Conservation (phyloP, 2,888 invertebrate species). For the Ceramica pisi region DNA sequence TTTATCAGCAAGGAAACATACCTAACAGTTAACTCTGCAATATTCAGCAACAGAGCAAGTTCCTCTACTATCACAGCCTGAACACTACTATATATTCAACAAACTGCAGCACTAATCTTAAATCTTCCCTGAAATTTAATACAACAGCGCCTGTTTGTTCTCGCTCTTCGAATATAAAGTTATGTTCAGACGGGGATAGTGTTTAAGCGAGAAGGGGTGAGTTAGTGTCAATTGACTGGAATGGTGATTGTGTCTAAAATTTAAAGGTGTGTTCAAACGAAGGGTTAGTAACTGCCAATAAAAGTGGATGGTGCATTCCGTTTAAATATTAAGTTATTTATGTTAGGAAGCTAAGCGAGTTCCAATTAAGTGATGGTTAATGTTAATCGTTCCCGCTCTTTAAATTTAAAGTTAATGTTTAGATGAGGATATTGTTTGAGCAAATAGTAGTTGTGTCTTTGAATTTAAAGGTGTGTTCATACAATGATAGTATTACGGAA, state of each 20-base stretch:
- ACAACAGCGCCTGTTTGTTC: constrained; percentile 34
- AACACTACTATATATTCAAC: constrained; percentile 55
- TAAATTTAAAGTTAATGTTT: constrained; percentile 57
- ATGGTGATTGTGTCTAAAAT: constrained; percentile 35
- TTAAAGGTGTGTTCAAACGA: constrained; percentile 14
- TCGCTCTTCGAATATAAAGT: constrained; percentile 57
- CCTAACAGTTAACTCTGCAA: constrained; percentile 33
- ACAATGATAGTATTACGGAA: not conserved
- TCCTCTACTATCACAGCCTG: constrained; percentile 16
- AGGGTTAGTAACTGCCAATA: constrained; percentile 1
- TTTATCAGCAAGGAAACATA: constrained; percentile 26
- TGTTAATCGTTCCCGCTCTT: constrained; percentile 23
- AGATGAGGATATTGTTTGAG: constrained; percentile 25
- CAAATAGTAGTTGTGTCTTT: constrained; percentile 21
- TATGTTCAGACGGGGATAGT: constrained; percentile 43
- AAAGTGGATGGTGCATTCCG: no score
- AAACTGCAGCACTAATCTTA: constrained; percentile 52
- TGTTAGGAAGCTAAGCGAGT: no score
- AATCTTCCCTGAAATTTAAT: constrained; percentile 62
- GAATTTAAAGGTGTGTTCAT: constrained; percentile 20
- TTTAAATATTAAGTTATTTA: no score
- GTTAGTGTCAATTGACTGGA: constrained; percentile 41
- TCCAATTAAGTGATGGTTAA: no score
- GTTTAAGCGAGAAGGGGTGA: constrained; percentile 24
- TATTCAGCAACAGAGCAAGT: constrained; percentile 47